Evolutionary conservation across 2,888 invertebrate genomes (phyloP), one percentile per base, ranked within the genome.

Genomic region (Anodontia alba): DNA sequence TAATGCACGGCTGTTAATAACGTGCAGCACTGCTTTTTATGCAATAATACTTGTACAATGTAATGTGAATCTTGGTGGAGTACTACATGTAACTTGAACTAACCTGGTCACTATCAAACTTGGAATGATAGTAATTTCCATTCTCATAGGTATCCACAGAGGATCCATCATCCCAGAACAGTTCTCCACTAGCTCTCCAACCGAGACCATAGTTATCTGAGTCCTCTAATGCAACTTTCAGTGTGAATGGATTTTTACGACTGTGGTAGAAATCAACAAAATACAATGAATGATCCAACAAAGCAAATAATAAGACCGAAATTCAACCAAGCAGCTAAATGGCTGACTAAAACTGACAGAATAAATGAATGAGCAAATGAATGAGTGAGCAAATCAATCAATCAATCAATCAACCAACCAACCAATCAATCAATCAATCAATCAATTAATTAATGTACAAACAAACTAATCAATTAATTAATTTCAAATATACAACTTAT

Each of bases 121-220:
- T 26, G 26, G 29, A 0, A 57, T 29, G 10, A 17, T 38, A 38
- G 38, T 38, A 38, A 15, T 76, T 88, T 87, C 38, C 38, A 38
- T 38, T 38, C 12, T 38, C 38, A 38, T 38, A 38, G 38, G 38
- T 96, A 95, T 15, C 97, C 97, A 20, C 80, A 80, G 96, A 96
- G 79, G 97, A 96, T 0, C 97, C 97, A 89, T 97, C 97, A 92
- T 98, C 97, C 97, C 97, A 97, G 95, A 96, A 97, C 1, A 97
- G 94, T 71, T 96, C 95, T 1, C 97, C 97, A 0, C 76, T 84
- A 0, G 97, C 97, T 31, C 89, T 91, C 26, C 57, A 76, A 31
- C 86, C 38, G 12, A 38, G 38, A 38, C 38, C 38, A 38, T 38
- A 12, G 17, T 95, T 95, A 1, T 90, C 89, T 0, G 94, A 89